These are phyloP conservation scores for Protonibea diacanthus DNA, from an alignment of 2,797 vertebrate species.

Conservation along the genomic window DNA sequence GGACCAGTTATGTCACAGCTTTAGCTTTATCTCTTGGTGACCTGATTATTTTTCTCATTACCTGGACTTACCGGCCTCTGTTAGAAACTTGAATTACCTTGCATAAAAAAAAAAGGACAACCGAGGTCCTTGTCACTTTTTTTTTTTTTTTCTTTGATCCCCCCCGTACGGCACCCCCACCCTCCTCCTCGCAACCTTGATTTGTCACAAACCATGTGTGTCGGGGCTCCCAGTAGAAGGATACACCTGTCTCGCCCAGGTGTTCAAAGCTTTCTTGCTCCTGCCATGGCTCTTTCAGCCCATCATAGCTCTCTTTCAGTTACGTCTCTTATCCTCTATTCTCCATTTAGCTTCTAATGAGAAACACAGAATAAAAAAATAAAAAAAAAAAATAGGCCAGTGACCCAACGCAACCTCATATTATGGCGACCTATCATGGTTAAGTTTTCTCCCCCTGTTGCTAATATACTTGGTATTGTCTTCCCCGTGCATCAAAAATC, in stretches of 20 bases:
- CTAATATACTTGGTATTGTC: constrained; percentile 47
- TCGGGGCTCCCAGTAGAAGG: constrained; percentile 29
- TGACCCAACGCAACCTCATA: constrained; percentile 18
- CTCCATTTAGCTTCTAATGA: constrained; percentile 26
- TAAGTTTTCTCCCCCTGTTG: neutral
- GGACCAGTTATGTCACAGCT: constrained; percentile 1
- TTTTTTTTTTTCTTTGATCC: constrained; percentile 13
- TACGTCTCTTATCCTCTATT: neutral
- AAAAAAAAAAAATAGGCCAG: constrained; percentile 44
- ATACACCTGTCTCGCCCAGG: constrained; percentile 63
- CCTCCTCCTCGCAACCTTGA: constrained; percentile 38
- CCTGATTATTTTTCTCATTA: constrained; percentile 17
- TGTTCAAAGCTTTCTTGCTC: constrained; percentile 33
- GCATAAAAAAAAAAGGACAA: constrained; percentile 29
- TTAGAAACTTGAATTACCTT: constrained; percentile 11
- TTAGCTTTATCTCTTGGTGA: constrained; percentile 21
- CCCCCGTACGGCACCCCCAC: neutral
- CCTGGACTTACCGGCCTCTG: neutral
- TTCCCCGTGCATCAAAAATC: constrained; percentile 70
- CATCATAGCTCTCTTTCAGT: neutral
- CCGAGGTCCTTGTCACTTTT: neutral
- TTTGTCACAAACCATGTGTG: constrained; percentile 45
- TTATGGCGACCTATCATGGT: neutral
- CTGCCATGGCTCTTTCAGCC: neutral
- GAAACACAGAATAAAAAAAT: constrained; percentile 18